Conservation (phyloP, 2,113 vertebrate genomes). For the Trematocara macrostoma region DNA sequence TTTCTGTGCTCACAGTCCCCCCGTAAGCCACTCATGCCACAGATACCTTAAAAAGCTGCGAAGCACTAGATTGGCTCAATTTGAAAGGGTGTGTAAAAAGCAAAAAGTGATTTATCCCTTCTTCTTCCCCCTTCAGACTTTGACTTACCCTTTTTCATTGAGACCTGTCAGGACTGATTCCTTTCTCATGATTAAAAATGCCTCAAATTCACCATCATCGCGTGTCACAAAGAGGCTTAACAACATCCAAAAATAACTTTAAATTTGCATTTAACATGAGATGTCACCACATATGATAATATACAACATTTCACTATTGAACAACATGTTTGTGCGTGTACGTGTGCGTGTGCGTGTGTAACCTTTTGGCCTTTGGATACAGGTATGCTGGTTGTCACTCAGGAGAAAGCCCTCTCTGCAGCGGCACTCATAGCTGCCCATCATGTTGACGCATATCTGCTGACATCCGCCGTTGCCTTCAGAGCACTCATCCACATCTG, state of each 20-base stretch:
- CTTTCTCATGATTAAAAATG: not conserved
- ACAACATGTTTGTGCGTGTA: not conserved
- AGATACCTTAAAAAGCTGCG: constrained; percentile 48
- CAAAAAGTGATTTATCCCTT: constrained; percentile 37
- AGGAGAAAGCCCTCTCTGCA: constrained; percentile 96
- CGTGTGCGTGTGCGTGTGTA: not conserved
- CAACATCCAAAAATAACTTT: not conserved
- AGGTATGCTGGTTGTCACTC: constrained; percentile 98
- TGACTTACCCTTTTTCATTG: constrained; percentile 18
- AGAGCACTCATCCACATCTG: constrained; percentile 94
- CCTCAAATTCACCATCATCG: not conserved
- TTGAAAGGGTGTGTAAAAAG: constrained; percentile 34
- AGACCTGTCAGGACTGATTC: constrained; percentile 32
- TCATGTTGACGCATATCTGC: constrained; percentile 98
- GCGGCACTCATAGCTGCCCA: constrained; percentile 98
- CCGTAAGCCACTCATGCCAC: constrained; percentile 29
- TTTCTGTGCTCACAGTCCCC: constrained; percentile 49
- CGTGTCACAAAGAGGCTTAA: not conserved
- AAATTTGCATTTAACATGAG: not conserved
- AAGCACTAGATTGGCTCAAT: constrained; percentile 51
- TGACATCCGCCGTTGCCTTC: constrained; percentile 96
- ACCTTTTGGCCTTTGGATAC: constrained; percentile 97
- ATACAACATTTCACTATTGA: not conserved
- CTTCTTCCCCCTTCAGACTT: not conserved
- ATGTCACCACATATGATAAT: not conserved